Evolutionary conservation across 2,797 vertebrate genomes (phyloP).

Genomic region (Macroramphosus scolopax): DNA sequence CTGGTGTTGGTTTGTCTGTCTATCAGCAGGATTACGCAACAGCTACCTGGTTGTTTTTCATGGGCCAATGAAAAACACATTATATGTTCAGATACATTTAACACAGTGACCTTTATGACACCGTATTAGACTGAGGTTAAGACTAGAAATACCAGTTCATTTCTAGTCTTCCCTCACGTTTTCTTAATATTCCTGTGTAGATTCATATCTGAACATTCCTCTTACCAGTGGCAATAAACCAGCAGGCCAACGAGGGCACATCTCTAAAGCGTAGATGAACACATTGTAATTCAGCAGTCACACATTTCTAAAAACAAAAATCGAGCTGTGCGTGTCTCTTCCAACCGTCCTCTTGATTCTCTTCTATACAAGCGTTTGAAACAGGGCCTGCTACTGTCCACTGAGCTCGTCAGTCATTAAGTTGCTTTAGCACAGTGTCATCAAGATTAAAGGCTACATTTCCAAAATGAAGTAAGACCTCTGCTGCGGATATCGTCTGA

Average conservation of each 20-base stretch:
- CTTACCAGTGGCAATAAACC: background rate
- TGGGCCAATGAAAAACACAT: no score
- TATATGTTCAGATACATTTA: no score
- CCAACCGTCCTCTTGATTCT: no score
- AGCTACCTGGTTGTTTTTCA: no score
- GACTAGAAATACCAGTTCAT: no score
- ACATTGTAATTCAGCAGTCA: constrained; percentile 58
- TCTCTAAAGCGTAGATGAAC: constrained; percentile 57
- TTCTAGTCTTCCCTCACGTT: constrained; percentile 15
- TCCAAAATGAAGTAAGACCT: constrained; percentile 45
- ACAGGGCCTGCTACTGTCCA: background rate
- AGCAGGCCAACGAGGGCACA: constrained; percentile 30
- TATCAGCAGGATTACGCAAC: no score
- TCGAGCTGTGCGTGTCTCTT: no score
- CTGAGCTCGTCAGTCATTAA: constrained; percentile 26
- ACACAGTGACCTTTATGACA: no score
- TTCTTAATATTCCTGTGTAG: constrained; percentile 21
- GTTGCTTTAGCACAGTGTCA: constrained; percentile 23
- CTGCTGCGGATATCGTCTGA: constrained; percentile 51
- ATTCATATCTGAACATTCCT: constrained; percentile 20
- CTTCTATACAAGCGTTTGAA: constrained; percentile 2
- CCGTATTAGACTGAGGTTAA: no score
- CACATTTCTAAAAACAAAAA: constrained; percentile 52
- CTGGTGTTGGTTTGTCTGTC: no score
- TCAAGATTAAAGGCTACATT: constrained; percentile 43